Conservation (phyloP, 2,113 vertebrate genomes). For the Ibidorhyncha struthersii region DNA sequence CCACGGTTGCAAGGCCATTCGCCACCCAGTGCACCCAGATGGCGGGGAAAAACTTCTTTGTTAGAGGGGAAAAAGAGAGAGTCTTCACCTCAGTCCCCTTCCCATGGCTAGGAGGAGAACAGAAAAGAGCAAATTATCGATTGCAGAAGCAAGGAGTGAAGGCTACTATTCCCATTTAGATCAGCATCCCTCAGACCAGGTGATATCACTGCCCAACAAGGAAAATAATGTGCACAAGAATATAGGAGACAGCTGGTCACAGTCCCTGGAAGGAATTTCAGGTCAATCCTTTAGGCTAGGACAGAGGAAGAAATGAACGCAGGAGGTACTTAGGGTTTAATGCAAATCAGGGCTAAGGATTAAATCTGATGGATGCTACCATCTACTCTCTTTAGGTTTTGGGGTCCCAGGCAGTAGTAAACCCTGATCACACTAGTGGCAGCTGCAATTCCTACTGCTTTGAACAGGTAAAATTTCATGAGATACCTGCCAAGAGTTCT, state of each 20-base stretch:
- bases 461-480: neutral
- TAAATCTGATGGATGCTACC: neutral
- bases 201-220: neutral
- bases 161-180: neutral
- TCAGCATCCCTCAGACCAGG: neutral
- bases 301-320: neutral
- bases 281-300: neutral
- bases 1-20: neutral
- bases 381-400: neutral
- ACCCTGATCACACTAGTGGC: neutral
- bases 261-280: neutral
- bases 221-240: neutral
- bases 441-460: neutral
- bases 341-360: neutral
- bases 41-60: neutral
- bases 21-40: neutral
- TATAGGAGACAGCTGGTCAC: neutral
- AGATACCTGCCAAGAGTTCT: neutral
- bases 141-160: neutral
- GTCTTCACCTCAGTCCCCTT: neutral
- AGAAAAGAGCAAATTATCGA: neutral
- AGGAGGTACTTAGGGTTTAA: neutral
- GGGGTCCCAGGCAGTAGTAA: neutral
- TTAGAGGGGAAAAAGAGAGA: neutral
- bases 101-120: neutral